phyloP scores from a whole-genome alignment of 1,140 invertebrate species.

The Helicorthomorpha holstii region DNA sequence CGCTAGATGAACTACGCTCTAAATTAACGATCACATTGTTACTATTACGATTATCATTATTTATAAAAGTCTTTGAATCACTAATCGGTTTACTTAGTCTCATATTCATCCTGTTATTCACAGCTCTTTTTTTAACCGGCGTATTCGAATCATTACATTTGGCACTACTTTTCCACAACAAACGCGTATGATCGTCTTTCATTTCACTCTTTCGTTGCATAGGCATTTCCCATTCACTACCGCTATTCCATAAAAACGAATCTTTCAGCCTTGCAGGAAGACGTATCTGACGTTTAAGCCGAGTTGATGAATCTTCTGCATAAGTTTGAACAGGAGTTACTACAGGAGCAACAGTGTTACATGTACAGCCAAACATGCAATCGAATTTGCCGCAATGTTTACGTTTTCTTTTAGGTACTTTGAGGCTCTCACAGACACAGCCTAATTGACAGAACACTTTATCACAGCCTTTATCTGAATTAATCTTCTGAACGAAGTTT shows the following conservation, averaged over 20 bases:
- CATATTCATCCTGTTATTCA: not conserved
- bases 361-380: conserved; percentile 30
- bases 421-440: conserved; percentile 29
- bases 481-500: no score
- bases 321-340: not conserved
- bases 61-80: not conserved
- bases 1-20: no score
- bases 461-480: not conserved
- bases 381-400: conserved; percentile 25
- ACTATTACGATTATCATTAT: not conserved
- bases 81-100: not conserved
- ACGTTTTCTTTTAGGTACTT: conserved; percentile 10
- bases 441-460: conserved; percentile 24
- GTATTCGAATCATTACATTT: no score
- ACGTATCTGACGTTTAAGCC: not conserved
- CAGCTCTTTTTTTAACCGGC: not conserved
- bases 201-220: not conserved
- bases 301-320: not conserved
- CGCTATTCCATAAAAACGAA: conserved; percentile 2
- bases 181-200: not conserved
- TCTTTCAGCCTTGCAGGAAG: conserved; percentile 6
- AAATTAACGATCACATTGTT: not conserved
- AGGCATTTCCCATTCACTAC: no score
- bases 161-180: not conserved
- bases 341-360: conserved; percentile 8